Conservation (phyloP, 37 sponge, comb jelly and placozoan species). For the Diacarnus erythraeanus region DNA sequence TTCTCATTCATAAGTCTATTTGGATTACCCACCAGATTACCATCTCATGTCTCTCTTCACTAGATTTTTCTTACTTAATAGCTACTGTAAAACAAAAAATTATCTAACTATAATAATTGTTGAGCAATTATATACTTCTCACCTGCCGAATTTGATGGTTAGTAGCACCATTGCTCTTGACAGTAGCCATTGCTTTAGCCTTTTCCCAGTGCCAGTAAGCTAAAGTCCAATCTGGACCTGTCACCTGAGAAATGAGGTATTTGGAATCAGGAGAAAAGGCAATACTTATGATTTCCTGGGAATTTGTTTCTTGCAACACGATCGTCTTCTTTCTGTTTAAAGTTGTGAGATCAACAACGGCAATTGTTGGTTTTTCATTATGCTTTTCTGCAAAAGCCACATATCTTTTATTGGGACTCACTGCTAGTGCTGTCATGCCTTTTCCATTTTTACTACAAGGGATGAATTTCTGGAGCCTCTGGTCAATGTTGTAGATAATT, state of each 20-base stretch:
- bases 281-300: conserved; percentile 81
- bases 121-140: conserved; percentile 1
- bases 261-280: conserved; percentile 97
- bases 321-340: conserved; percentile 78
- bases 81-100: too few species aligned
- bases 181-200: conserved; percentile 82
- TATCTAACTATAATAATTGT: too few species aligned
- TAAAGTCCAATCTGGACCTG: conserved; percentile 76
- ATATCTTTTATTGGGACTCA: conserved; percentile 93
- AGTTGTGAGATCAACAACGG: conserved; percentile 86
- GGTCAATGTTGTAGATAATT: conserved; percentile 90
- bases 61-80: too few species aligned
- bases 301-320: conserved; percentile 42
- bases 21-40: too few species aligned
- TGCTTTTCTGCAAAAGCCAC: conserved; percentile 92
- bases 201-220: conserved; percentile 98
- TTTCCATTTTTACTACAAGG: conserved; percentile 51
- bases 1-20: not conserved
- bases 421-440: conserved; percentile 84
- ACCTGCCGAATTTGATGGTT: conserved; percentile 84
- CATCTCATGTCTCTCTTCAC: too few species aligned
- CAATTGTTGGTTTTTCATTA: conserved; percentile 78
- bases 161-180: conserved; percentile 66
- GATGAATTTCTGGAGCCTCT: conserved; percentile 89
- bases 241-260: conserved; percentile 82